phyloP scores from a whole-genome alignment of 2,888 invertebrate genomes.

The Leucania comma region DNA sequence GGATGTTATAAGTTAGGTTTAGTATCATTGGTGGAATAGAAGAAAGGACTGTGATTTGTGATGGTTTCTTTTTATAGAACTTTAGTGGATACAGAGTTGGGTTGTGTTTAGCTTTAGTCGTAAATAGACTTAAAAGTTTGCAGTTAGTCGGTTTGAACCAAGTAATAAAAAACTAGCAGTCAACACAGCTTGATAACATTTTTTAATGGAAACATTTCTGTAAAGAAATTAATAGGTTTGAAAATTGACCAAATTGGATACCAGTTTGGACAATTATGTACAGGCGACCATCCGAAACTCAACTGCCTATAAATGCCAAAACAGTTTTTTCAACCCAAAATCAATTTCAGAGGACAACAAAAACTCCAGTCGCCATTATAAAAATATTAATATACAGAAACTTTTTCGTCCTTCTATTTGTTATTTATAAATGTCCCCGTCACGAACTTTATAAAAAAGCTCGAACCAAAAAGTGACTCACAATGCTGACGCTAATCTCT shows the following conservation, averaged over 20 bases:
- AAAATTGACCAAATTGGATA: conserved; percentile 11
- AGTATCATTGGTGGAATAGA: conserved; percentile 49
- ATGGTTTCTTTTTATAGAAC: conserved; percentile 40
- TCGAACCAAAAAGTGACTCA: conserved; percentile 82
- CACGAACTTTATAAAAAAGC: conserved; percentile 81
- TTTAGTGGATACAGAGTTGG: background rate
- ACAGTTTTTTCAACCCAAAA: conserved; percentile 55
- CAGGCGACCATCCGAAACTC: conserved; percentile 17
- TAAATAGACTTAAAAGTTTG: background rate
- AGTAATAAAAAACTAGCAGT: background rate
- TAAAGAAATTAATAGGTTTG: background rate
- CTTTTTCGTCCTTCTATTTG: conserved; percentile 81
- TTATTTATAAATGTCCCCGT: conserved; percentile 88
- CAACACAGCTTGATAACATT: background rate
- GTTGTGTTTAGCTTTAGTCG: background rate
- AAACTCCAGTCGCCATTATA: conserved; percentile 70
- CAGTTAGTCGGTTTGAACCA: background rate
- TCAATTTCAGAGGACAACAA: conserved; percentile 68
- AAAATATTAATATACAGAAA: conserved; percentile 80
- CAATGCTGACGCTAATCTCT: conserved; percentile 87
- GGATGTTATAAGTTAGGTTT: conserved; percentile 67
- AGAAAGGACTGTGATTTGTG: conserved; percentile 46
- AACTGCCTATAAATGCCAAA: conserved; percentile 47
- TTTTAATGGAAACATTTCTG: background rate
- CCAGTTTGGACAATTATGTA: conserved; percentile 9